phyloP scores from a whole-genome alignment of 2,113 vertebrate genomes.

The Pleuronectes platessa region DNA sequence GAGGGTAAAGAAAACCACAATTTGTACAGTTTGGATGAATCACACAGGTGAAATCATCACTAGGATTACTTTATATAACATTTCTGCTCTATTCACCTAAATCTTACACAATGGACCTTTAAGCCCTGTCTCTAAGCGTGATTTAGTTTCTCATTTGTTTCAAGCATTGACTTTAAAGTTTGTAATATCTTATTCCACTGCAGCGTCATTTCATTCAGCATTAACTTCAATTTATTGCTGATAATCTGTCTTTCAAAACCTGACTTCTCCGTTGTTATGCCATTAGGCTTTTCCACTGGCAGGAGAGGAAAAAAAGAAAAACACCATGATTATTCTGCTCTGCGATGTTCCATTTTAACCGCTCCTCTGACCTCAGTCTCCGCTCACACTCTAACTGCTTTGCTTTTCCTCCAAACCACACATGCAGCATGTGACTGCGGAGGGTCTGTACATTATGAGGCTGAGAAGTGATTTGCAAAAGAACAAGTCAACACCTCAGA shows the following conservation, averaged over 20 bases:
- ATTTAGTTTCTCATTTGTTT: too few species aligned
- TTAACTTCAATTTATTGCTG: background rate
- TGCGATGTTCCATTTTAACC: slow-evolving; percentile 24
- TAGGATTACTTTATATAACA: too few species aligned
- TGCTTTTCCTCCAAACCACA: slow-evolving; percentile 21
- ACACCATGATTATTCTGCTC: background rate
- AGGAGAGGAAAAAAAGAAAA: background rate
- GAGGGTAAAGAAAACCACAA: too few species aligned
- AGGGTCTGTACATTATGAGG: slow-evolving; percentile 30
- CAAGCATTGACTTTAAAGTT: background rate
- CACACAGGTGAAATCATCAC: too few species aligned
- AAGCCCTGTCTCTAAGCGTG: background rate
- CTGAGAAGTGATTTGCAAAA: slow-evolving; percentile 26
- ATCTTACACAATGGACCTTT: too few species aligned
- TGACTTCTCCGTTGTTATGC: background rate
- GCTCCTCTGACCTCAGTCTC: slow-evolving; percentile 38
- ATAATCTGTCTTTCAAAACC: background rate
- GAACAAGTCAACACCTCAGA: slow-evolving; percentile 20
- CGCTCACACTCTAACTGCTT: slow-evolving; percentile 9
- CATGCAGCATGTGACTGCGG: slow-evolving; percentile 13
- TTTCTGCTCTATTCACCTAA: too few species aligned
- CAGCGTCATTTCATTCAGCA: slow-evolving; percentile 3
- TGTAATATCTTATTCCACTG: background rate
- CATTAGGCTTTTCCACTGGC: background rate
- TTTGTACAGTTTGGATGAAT: too few species aligned